Evolutionary conservation across 2,113 vertebrate species (phyloP), one percentile per base, ranked within the genome.

Genomic region (Arothron firmamentum): DNA sequence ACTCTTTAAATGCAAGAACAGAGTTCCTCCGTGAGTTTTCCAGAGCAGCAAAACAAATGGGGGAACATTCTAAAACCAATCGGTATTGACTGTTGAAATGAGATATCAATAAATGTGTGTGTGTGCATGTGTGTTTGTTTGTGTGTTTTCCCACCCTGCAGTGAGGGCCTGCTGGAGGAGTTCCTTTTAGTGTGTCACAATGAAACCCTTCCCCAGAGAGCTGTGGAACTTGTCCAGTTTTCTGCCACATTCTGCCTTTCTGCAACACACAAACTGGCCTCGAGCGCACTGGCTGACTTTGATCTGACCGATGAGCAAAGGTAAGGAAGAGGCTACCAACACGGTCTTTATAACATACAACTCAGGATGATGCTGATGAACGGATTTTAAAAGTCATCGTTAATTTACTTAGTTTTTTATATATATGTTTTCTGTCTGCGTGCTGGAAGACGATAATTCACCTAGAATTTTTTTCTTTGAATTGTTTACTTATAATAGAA

Each of bases 11-110:
- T 64, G 86, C 10, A 87, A 86, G 16, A 95, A 90, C 59, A 90
- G 91, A 85, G 90, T 98, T 61, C 95, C 97, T 17, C 56, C 61
- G 97, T 97, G 86, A 90, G 93, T 89, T 47, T 5, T 18, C n/a
- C 6, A 8, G 6, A 48, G 14, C 46, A 17, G n/a, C 9, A 48
- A n/a, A 48, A 3, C 8, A 43, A 43, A 43, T 2, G 6, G 10
- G 11, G 45, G 0, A 13, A 47, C 15, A 47, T 1, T n/a, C n/a
- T 19, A 11, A 10, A 19, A 18, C 47, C 47, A 19, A 18, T 11
- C 15, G 17, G 46, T 7, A 9, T 48, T 4, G 15, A 25, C 15
- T 6, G 17, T 5, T 13, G 2, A 5, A 19, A 0, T 18, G 18
- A 5, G 3, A 18, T 49, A 20, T 21, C 18, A 20, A 5, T 21